A percentile compares a stretch with the other conserved stretches of the same genome.
Evolutionary conservation across 2,113 vertebrate species (phyloP).

Genomic region (Edolisoma coerulescens): DNA sequence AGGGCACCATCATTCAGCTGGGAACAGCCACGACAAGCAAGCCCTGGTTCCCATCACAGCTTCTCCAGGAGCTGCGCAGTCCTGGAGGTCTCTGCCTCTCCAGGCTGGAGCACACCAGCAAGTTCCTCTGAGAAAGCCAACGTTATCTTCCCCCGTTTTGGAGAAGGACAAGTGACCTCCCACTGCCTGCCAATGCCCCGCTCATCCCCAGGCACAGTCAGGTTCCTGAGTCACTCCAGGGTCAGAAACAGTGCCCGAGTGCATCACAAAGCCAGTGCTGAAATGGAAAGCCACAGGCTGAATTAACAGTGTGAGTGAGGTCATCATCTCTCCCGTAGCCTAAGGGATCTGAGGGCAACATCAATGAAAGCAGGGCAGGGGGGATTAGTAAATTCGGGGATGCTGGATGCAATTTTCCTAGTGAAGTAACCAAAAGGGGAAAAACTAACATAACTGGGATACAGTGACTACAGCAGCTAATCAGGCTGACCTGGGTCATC

Average conservation of each 20-base stretch:
- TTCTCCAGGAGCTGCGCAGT: rapidly evolving
- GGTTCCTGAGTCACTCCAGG: background rate
- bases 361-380: background rate
- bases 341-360: background rate
- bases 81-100: background rate
- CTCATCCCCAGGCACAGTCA: background rate
- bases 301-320: background rate
- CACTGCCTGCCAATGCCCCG: rapidly evolving
- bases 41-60: background rate
- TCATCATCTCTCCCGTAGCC: background rate
- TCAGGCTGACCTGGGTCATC: background rate
- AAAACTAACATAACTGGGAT: background rate
- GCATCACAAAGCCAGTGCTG: background rate
- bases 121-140: background rate
- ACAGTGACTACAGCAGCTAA: background rate
- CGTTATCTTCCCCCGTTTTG: background rate
- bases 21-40: background rate
- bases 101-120: background rate
- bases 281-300: background rate
- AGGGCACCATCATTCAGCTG: background rate
- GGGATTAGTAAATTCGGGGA: background rate
- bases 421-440: background rate
- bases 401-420: background rate
- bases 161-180: background rate
- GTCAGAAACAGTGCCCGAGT: rapidly evolving